Base-by-base conservation (phyloP, 2,888 invertebrate genomes). In the Chaitophorus viminalis region DNA sequence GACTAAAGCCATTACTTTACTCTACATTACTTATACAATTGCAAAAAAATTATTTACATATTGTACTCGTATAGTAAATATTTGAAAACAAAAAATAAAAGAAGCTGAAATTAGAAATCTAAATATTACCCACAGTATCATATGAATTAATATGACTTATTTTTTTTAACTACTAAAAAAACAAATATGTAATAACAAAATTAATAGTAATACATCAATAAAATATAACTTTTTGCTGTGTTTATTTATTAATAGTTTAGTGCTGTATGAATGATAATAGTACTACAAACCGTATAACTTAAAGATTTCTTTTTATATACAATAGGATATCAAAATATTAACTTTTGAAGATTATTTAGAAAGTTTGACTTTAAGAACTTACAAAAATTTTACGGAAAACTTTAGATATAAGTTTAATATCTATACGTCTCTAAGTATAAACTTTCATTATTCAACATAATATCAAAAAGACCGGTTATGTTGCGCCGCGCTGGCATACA, bases 381-480 rank as follows among this genome's bases (percentile, higher is more conserved):
- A 46, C 21, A 39, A 70, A 25, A 46, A 70, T 82, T 82, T 21
- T 21, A 39, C 25, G 46, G n/a, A 33, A 29, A 39, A 31, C 65
- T 68, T 68, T 14, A 39, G 39, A 82, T 21, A 25, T 31, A 70
- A 70, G 68, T 82, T 70, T 70, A 70, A 82, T 82, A 70, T 70
- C 68, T 31, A 39, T 46, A 82, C 21, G 46, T 29, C 36, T 33
- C 33, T 79, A 5, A 46, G 31, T 31, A 68, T 81, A 39, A 68
- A 81, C 81, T 70, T 82, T 82, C 68, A 70, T 70, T 46, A 82
- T 68, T 81, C 81, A 21, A 31, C 65, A 36, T n/a, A 79, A 36
- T 36, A 79, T 65, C 81, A 31, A 21, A 3, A 17, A 82, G 54
- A 82, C 72, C 74, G 72, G 82, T 74, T 74, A 33, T 36, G 31